A percentile compares a stretch with the other conserved stretches of the same genome.
phyloP scores from a whole-genome alignment of 2,888 invertebrate species.

The Drosophila mercatorum region DNA sequence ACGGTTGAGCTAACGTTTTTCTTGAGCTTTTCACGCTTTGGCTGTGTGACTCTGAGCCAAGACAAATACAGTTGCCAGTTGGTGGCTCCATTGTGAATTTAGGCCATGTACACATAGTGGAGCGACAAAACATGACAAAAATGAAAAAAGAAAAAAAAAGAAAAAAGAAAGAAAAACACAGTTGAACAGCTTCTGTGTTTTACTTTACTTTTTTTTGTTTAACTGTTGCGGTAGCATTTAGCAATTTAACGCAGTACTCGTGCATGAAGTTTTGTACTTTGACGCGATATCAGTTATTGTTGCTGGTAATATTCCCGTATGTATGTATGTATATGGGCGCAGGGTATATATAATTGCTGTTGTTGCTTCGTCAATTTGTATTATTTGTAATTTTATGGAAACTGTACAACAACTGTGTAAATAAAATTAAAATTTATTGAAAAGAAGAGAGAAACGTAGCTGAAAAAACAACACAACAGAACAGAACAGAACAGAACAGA shows the following conservation, averaged over 20 bases:
- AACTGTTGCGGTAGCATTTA: constrained; percentile 73
- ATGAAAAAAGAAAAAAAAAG: constrained; percentile 34
- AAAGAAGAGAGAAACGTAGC: constrained; percentile 31
- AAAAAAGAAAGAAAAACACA: constrained; percentile 27
- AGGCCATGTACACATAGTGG: constrained; percentile 69
- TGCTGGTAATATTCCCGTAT: constrained; percentile 48
- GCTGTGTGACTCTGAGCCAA: constrained; percentile 32
- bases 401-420: constrained; percentile 77
- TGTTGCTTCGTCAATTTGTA: constrained; percentile 15
- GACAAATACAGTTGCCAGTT: constrained; percentile 74
- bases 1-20: constrained; percentile 37
- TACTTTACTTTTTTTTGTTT: constrained; percentile 26
- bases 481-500: constrained; percentile 13
- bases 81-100: constrained; percentile 65
- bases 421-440: constrained; percentile 63
- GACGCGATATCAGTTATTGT: constrained; percentile 73
- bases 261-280: constrained; percentile 75
- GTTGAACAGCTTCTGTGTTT: constrained; percentile 61
- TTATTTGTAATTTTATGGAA: constrained; percentile 72
- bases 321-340: constrained; percentile 16
- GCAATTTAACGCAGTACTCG: constrained; percentile 78
- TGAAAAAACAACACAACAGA: constrained; percentile 59
- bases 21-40: constrained; percentile 19
- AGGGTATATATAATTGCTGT: constrained; percentile 64
- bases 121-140: constrained; percentile 38